A percentile compares a stretch with the other conserved stretches of the same genome.
Evolutionary conservation across 2,113 vertebrate species (phyloP).

Genomic region (Plecturocebus donacophilus): DNA sequence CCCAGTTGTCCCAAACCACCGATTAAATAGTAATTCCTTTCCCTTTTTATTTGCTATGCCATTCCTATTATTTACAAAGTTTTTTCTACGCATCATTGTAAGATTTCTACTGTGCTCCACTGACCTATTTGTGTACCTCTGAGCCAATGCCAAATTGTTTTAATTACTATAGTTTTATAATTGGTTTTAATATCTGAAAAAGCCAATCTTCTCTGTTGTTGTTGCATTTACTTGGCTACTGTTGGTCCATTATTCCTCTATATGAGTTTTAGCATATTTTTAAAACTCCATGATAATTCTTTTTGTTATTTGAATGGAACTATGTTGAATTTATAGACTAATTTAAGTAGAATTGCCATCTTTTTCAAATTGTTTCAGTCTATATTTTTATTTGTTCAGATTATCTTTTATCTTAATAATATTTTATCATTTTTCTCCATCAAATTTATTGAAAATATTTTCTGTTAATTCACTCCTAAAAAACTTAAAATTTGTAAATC

Average conservation of each 20-base stretch:
- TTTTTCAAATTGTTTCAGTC: background rate
- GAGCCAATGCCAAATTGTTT: background rate
- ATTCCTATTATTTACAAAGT: background rate
- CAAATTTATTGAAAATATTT: background rate
- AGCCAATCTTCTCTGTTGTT: background rate
- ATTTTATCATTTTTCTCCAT: slow-evolving; percentile 22
- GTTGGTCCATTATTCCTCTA: background rate
- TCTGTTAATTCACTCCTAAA: slow-evolving; percentile 8
- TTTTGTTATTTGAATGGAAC: background rate
- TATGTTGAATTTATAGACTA: background rate
- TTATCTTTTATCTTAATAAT: background rate
- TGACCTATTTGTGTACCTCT: background rate
- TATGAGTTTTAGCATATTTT: background rate
- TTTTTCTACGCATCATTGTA: background rate
- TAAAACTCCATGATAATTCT: background rate
- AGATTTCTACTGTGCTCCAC: background rate
- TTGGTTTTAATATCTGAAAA: background rate
- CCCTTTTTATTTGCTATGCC: background rate
- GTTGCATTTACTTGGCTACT: background rate
- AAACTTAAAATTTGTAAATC: slow-evolving; percentile 1
- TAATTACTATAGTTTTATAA: background rate
- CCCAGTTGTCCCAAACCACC: background rate
- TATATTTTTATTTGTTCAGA: background rate
- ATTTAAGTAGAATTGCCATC: background rate
- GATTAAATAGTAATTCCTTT: background rate